A percentile compares a stretch with the other conserved stretches of the same genome.
These are phyloP conservation scores for Pomatorhinus ruficollis DNA, from an alignment of 2,113 vertebrate species.

Conservation along the genomic window DNA sequence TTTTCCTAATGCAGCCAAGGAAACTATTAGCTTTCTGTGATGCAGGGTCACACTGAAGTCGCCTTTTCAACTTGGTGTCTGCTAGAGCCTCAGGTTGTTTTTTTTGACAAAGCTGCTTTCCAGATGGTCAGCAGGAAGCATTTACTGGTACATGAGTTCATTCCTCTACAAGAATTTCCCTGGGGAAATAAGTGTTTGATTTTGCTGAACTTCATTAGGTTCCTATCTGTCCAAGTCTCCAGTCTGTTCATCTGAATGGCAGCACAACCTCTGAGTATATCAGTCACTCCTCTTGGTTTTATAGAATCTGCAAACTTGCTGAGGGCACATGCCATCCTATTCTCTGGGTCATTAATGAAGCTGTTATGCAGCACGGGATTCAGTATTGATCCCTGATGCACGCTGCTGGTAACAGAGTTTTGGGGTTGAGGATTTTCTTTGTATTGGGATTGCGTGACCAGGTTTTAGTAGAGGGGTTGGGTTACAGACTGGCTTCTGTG, in stretches of 20 bases:
- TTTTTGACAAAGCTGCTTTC: not conserved
- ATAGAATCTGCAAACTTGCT: not conserved
- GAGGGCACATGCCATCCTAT: not conserved
- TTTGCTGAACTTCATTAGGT: not conserved
- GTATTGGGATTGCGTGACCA: rapidly evolving
- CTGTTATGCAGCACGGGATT: not conserved
- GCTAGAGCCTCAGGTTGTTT: not conserved
- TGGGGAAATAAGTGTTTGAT: not conserved
- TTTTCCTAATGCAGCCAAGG: not conserved
- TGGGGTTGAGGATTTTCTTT: not conserved
- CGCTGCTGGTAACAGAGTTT: not conserved
- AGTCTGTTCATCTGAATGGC: not conserved
- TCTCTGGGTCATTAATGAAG: not conserved
- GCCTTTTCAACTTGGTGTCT: not conserved
- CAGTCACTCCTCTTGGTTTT: not conserved
- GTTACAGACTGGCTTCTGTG: not conserved
- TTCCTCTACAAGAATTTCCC: not conserved
- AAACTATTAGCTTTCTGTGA: not conserved
- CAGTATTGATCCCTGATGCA: rapidly evolving
- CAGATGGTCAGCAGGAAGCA: not conserved
- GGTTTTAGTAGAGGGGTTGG: not conserved
- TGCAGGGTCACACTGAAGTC: not conserved
- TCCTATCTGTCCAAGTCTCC: not conserved
- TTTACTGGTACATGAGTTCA: not conserved
- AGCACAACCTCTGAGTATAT: not conserved